These are phyloP conservation scores for Drosophila bifasciata DNA, from an alignment of 1,140 invertebrate genomes.

Conservation along the genomic window DNA sequence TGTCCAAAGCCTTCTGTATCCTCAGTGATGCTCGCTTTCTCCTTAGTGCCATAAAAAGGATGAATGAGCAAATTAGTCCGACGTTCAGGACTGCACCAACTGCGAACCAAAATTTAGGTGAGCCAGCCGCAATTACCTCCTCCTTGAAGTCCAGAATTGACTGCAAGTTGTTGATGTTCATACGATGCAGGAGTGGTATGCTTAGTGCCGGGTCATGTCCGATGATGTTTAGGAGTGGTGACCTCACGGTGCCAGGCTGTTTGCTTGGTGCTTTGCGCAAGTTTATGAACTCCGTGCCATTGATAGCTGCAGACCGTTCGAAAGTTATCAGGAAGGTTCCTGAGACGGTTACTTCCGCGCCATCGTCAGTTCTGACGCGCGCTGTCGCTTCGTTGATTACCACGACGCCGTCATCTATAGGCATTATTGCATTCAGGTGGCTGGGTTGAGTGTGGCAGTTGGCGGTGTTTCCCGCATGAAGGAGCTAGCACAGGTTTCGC, in stretches of 20 bases:
- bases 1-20: too few relatives aligned
- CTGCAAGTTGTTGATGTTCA: too few relatives aligned
- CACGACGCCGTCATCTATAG: slow-evolving; percentile 25
- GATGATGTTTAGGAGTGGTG: slow-evolving; percentile 10
- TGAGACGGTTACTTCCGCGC: slow-evolving; percentile 4
- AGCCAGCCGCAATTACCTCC: too few relatives aligned
- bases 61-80: too few relatives aligned
- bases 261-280: slow-evolving; percentile 5
- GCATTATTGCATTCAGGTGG: slow-evolving; percentile 17
- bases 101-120: too few relatives aligned
- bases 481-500: slow-evolving; percentile 25
- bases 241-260: neutral
- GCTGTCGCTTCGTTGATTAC: slow-evolving; percentile 31
- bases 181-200: too few relatives aligned
- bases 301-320: slow-evolving; percentile 13
- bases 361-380: slow-evolving; percentile 8
- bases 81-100: too few relatives aligned
- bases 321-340: slow-evolving; percentile 31
- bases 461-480: slow-evolving; percentile 26
- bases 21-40: too few relatives aligned
- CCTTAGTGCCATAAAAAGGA: too few relatives aligned
- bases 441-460: slow-evolving; percentile 31
- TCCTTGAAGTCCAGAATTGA: too few relatives aligned
- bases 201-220: neutral
- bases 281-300: slow-evolving; percentile 10